Percentiles rank a stretch among this genome's conserved stretches.
These are phyloP conservation scores for Argyresthia goedartella DNA, from an alignment of 2,888 invertebrate species.

Conservation along the genomic window DNA sequence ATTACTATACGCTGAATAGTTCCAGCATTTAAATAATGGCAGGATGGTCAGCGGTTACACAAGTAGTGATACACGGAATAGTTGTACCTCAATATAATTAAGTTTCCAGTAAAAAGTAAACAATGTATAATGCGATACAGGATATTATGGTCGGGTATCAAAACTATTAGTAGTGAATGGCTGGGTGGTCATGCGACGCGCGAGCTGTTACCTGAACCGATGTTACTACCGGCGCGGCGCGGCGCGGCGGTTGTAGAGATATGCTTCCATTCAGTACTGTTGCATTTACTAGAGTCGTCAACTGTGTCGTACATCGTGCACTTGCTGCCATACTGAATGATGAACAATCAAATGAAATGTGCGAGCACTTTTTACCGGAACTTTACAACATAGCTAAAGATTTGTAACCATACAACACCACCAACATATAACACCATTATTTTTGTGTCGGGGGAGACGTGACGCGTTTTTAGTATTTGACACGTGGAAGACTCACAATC, in stretches of 20 bases:
- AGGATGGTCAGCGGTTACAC: slow-evolving; percentile 2
- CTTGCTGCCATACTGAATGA: too few species aligned
- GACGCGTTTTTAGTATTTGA: too few species aligned
- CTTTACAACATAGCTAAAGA: too few species aligned
- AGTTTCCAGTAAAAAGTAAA: slow-evolving; percentile 58
- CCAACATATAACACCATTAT: too few species aligned
- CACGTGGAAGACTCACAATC: too few species aligned
- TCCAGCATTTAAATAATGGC: slow-evolving; percentile 2
- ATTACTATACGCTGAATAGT: background rate
- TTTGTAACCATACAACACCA: too few species aligned
- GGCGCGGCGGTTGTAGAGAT: background rate
- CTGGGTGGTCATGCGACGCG: slow-evolving; percentile 17
- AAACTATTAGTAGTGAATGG: slow-evolving; percentile 54
- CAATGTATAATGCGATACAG: slow-evolving; percentile 49
- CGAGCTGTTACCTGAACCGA: slow-evolving; percentile 2
- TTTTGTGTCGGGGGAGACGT: too few species aligned
- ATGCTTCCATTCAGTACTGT: background rate
- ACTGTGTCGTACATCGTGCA: too few species aligned
- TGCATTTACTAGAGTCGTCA: too few species aligned
- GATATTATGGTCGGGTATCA: slow-evolving; percentile 61
- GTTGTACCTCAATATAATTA: slow-evolving; percentile 23
- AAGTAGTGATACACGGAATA: slow-evolving; percentile 16
- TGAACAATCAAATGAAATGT: too few species aligned
- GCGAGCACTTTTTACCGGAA: too few species aligned
- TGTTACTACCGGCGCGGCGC: background rate